phyloP scores from a whole-genome alignment of 2,888 invertebrate genomes.

The Euphydryas editha region DNA sequence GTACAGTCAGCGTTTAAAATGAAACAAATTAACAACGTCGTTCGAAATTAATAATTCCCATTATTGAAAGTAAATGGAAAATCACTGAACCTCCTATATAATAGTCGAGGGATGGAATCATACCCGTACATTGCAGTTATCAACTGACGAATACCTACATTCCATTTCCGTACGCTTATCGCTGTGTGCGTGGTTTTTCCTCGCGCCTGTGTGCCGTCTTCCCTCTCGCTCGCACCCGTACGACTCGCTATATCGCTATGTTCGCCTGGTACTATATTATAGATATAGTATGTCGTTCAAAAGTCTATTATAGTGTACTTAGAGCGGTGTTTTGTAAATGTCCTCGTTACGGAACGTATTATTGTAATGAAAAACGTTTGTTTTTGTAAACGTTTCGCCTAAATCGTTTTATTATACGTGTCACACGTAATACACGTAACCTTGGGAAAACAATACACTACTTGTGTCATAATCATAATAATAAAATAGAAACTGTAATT shows the following conservation, averaged over 20 bases:
- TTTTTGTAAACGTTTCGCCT: neutral
- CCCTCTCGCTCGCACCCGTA: slow-evolving; percentile 39
- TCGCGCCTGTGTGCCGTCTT: slow-evolving; percentile 41
- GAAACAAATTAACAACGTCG: slow-evolving; percentile 21
- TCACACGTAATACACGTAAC: neutral
- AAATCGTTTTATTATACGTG: slow-evolving; percentile 2
- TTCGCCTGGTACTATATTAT: slow-evolving; percentile 48
- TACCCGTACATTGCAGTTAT: slow-evolving; percentile 58
- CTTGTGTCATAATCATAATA: neutral
- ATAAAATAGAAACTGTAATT: neutral
- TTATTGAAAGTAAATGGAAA: slow-evolving; percentile 58
- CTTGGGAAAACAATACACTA: neutral
- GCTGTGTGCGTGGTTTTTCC: slow-evolving; percentile 53
- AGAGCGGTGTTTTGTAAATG: slow-evolving; percentile 60
- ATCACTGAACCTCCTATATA: slow-evolving; percentile 56
- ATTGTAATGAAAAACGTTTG: slow-evolving; percentile 23
- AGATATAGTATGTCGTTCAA: slow-evolving; percentile 53
- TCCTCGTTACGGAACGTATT: slow-evolving; percentile 46
- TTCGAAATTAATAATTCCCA: slow-evolving; percentile 59
- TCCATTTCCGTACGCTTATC: slow-evolving; percentile 47
- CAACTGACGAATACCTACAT: slow-evolving; percentile 57
- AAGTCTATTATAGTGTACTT: slow-evolving; percentile 69
- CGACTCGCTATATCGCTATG: slow-evolving; percentile 47
- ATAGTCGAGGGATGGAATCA: slow-evolving; percentile 47
- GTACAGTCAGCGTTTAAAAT: neutral